Evolutionary conservation across 2,797 vertebrate genomes (phyloP).

Genomic region (Microctenopoma steveboyesi): DNA sequence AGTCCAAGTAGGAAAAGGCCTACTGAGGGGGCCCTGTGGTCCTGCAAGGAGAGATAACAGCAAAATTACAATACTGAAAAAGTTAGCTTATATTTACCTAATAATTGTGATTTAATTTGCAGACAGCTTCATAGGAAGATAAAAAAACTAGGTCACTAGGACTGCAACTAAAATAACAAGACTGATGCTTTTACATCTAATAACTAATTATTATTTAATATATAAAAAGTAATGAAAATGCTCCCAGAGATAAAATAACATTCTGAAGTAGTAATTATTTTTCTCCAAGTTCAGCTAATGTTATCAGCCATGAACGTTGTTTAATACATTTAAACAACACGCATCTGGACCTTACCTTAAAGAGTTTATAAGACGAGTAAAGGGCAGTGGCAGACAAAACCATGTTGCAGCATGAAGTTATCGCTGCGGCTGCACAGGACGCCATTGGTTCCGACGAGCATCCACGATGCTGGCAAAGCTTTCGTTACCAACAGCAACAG

Average conservation of each 20-base stretch:
- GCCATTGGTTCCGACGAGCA: slow-evolving; percentile 64
- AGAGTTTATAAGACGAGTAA: slow-evolving; percentile 70
- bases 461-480: not conserved
- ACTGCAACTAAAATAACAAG: too few species aligned
- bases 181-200: too few species aligned
- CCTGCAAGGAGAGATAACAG: slow-evolving; percentile 54
- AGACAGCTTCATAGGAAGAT: not conserved
- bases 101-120: not conserved
- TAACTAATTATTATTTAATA: too few species aligned
- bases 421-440: slow-evolving; percentile 49
- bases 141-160: too few species aligned
- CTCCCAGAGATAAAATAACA: too few species aligned
- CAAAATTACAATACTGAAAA: not conserved
- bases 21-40: slow-evolving; percentile 82
- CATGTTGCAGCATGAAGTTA: slow-evolving; percentile 58
- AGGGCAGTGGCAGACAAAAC: slow-evolving; percentile 68
- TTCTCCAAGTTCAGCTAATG: too few species aligned
- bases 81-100: not conserved
- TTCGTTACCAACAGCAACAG: not conserved
- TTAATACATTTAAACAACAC: too few species aligned
- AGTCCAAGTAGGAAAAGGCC: slow-evolving; percentile 78
- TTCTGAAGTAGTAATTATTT: too few species aligned
- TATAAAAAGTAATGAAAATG: too few species aligned
- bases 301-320: too few species aligned
- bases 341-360: slow-evolving; percentile 71